Percentiles rank a stretch among this genome's conserved stretches.
These are phyloP conservation scores for Lucifuga dentata DNA, from an alignment of 2,113 vertebrate species.

Conservation along the genomic window DNA sequence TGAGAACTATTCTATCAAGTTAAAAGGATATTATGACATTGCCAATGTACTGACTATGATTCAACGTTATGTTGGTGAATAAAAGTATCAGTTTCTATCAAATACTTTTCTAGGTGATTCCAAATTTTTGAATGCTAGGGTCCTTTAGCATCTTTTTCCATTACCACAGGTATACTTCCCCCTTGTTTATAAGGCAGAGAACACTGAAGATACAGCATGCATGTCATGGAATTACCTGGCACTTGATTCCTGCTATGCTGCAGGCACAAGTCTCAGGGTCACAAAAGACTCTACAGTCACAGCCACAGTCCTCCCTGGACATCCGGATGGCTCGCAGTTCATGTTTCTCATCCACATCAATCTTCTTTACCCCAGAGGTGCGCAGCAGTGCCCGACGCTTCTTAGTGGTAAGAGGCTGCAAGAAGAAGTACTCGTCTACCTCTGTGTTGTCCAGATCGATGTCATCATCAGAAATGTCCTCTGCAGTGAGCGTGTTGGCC, in stretches of 20 bases:
- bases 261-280: conserved; percentile 98
- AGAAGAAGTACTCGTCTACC: conserved; percentile 98
- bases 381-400: conserved; percentile 93
- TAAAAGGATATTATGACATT: too few relatives aligned
- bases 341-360: conserved; percentile 97
- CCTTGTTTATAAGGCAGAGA: conserved; percentile 10
- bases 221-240: conserved; percentile 87
- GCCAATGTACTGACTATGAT: too few relatives aligned
- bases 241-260: conserved; percentile 97
- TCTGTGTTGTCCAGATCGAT: conserved; percentile 98
- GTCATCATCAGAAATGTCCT: conserved; percentile 98
- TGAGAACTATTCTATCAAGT: too few relatives aligned
- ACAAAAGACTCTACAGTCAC: conserved; percentile 96
- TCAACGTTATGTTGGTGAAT: too few relatives aligned
- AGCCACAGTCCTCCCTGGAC: conserved; percentile 97
- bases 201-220: not conserved
- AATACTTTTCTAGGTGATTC: too few relatives aligned
- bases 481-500: conserved; percentile 92
- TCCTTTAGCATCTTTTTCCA: too few relatives aligned
- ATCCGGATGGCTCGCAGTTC: conserved; percentile 95
- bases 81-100: too few relatives aligned
- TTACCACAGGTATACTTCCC: too few relatives aligned
- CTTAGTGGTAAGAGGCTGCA: conserved; percentile 96
- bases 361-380: conserved; percentile 96
- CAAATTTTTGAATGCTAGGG: too few relatives aligned